Base-by-base conservation (phyloP, 2,888 invertebrate species). In the Tachina fera region DNA sequence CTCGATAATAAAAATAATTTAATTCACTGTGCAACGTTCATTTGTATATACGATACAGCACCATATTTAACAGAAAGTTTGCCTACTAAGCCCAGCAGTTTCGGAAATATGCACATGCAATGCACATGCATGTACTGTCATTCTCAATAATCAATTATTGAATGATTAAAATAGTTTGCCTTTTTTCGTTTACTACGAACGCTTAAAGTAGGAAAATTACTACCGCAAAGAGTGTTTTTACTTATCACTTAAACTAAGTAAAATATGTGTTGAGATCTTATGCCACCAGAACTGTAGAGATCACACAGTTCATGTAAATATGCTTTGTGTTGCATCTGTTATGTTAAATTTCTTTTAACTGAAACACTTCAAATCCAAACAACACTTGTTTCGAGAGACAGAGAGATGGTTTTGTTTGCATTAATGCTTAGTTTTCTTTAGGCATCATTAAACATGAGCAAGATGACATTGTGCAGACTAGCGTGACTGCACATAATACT, bases 361-460 rank as follows among this genome's bases (percentile, higher is more conserved):
- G 78, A 65, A 78, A 75, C 74, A 85, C 77, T 82, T 75, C 10
- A 63, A 63, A 58, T 45, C 45, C 45, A 45, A 71, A 71, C 63
- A 71, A 79, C 56, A 22, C 51, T 61, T 51, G 49, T 70, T 39
- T 53, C 45, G 56, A 53, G 16, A 60, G 60, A 71, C 49, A 49
- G 58, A 84, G 43, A 61, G n/a, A n/a, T n/a, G n/a, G 67, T 63
- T 72, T 75, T 82, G 68, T 74, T 81, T 70, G 47, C 71, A 79
- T 75, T 86, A 78, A 75, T 86, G 75, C 76, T 86, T 82, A 79
- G 82, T 86, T 82, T 79, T 82, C 75, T 79, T 82, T 71, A 75
- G 82, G 65, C 78, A 82, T 86, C 85, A 86, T 86, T 86, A 86
- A 82, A 75, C 78, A 70, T 71, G 65, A 82, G 53, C 39, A 61